Evolutionary conservation across 1,140 invertebrate species (phyloP).

Genomic region (Solenopsis invicta): DNA sequence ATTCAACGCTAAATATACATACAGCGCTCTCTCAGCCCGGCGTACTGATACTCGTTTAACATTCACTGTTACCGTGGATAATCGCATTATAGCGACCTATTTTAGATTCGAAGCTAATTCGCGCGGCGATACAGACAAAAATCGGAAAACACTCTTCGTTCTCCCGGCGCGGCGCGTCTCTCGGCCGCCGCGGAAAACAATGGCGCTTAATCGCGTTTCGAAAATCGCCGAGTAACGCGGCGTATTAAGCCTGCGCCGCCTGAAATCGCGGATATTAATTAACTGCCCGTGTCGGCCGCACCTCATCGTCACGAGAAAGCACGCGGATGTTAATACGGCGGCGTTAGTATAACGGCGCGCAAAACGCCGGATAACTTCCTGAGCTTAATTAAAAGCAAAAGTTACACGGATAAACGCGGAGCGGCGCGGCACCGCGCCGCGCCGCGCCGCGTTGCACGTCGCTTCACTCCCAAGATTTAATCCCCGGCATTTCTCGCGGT

Average conservation of each 20-base stretch:
- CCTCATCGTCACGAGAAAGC: conserved; percentile 8
- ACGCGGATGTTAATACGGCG: conserved; percentile 41
- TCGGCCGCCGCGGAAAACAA: conserved; percentile 8
- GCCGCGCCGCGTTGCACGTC: background rate
- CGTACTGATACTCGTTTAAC: conserved; percentile 50
- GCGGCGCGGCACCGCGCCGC: too few relatives aligned
- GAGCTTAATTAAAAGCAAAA: conserved; percentile 63
- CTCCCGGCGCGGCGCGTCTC: background rate
- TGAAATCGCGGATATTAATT: conserved; percentile 60
- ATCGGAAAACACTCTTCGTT: background rate
- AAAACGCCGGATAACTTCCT: conserved; percentile 52
- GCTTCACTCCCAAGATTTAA: conserved; percentile 61
- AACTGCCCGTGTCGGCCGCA: conserved; percentile 24
- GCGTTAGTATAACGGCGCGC: conserved; percentile 19
- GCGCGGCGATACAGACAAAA: conserved; percentile 26
- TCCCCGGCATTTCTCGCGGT: conserved; percentile 26
- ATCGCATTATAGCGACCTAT: conserved; percentile 62
- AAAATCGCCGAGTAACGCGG: conserved; percentile 38
- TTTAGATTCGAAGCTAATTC: conserved; percentile 64
- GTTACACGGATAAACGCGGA: conserved; percentile 59
- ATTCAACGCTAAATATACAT: conserved; percentile 71
- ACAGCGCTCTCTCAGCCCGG: conserved; percentile 64
- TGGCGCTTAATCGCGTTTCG: conserved; percentile 32
- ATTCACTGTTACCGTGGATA: conserved; percentile 50
- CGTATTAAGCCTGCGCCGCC: conserved; percentile 24